Evolutionary conservation across 2,113 vertebrate genomes (phyloP).

Genomic region (Bettongia penicillata): DNA sequence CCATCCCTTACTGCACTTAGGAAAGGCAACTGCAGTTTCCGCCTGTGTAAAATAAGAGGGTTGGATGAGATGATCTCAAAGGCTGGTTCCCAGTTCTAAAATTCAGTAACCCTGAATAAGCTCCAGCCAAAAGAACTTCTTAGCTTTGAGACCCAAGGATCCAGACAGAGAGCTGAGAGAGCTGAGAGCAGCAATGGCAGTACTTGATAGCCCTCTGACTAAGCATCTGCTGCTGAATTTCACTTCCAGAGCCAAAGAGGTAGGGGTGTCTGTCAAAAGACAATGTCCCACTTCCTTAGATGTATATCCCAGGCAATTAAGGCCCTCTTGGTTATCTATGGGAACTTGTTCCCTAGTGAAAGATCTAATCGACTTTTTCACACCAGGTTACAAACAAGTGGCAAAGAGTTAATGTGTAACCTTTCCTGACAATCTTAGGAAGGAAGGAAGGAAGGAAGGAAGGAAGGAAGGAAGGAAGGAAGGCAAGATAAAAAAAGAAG

Average conservation of each 20-base stretch:
- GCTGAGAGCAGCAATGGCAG: too few relatives aligned
- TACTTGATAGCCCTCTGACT: background rate
- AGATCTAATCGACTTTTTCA: background rate
- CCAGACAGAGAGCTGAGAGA: too few relatives aligned
- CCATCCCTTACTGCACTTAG: too few relatives aligned
- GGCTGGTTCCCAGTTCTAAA: background rate
- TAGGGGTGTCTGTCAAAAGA: background rate
- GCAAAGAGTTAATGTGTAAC: background rate
- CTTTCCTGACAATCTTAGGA: background rate
- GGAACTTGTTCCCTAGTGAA: background rate
- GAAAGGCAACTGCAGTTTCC: background rate
- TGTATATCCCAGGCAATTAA: background rate
- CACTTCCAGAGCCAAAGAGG: too few relatives aligned
- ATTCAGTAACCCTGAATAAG: background rate
- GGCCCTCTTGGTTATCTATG: background rate
- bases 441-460: too few relatives aligned
- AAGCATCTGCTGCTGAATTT: background rate
- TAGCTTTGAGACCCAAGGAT: background rate
- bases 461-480: too few relatives aligned
- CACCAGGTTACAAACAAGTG: background rate
- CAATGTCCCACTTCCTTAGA: background rate
- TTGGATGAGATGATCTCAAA: background rate
- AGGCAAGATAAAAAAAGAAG: background rate
- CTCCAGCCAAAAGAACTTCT: background rate
- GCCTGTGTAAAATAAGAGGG: background rate